These are phyloP conservation scores for Lithobates pipiens DNA, from an alignment of 2,797 vertebrate genomes.

Conservation along the genomic window DNA sequence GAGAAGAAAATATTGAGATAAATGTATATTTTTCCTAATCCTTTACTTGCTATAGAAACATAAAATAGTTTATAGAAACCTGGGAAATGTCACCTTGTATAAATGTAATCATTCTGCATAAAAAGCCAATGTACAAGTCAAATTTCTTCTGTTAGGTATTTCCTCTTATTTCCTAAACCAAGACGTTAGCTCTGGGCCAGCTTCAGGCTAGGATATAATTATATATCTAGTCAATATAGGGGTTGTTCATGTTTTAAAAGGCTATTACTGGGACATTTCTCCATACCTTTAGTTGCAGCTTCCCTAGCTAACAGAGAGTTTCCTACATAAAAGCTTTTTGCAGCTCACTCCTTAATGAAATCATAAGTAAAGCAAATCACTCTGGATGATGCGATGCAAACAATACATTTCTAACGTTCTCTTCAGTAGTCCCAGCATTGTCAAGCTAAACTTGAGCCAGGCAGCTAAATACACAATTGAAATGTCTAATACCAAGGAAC, in stretches of 20 bases:
- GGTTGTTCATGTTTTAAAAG: background rate
- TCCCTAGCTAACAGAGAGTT: background rate
- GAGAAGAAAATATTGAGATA: background rate
- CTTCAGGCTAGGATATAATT: background rate
- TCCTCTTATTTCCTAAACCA: slow-evolving; percentile 48
- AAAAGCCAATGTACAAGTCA: slow-evolving; percentile 1
- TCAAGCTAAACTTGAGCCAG: no score
- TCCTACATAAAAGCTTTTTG: background rate
- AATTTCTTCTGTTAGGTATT: slow-evolving; percentile 2
- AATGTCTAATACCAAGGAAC: no score
- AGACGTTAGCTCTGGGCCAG: background rate
- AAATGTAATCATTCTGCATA: background rate
- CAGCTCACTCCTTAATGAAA: background rate
- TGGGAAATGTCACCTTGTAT: background rate
- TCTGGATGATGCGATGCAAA: background rate
- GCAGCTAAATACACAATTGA: no score
- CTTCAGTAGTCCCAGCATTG: background rate
- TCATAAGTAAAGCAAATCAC: background rate
- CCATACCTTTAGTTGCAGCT: background rate
- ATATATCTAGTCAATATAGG: background rate
- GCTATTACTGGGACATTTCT: background rate
- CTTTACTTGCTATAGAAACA: background rate
- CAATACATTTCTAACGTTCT: background rate
- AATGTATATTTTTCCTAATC: background rate
- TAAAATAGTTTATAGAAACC: background rate